A percentile compares a stretch with the other conserved stretches of the same genome.
Conservation (phyloP, 2,797 vertebrate species). For the Mastacembelus armatus region DNA sequence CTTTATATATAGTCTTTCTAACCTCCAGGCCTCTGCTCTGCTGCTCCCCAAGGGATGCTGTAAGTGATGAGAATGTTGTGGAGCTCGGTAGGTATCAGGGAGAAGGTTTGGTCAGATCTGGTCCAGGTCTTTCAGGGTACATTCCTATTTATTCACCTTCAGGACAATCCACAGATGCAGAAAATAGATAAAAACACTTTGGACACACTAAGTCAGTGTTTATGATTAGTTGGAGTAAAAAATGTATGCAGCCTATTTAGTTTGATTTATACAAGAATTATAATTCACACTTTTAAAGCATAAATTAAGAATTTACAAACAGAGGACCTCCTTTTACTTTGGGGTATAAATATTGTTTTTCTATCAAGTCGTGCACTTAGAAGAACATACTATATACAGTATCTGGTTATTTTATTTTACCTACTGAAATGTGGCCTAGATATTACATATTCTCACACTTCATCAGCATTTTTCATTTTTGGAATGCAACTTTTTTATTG, state of each 20-base stretch:
- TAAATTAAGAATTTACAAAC: slow-evolving; percentile 12
- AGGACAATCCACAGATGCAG: slow-evolving; percentile 56
- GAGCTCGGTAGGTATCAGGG: slow-evolving; percentile 54
- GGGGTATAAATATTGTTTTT: slow-evolving; percentile 28
- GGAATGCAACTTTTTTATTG: slow-evolving; percentile 50
- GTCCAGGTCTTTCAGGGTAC: slow-evolving; percentile 60
- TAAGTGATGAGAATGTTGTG: slow-evolving; percentile 74
- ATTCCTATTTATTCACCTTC: slow-evolving; percentile 60
- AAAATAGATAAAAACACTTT: slow-evolving; percentile 37
- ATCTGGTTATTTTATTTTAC: slow-evolving; percentile 41
- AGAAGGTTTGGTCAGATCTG: slow-evolving; percentile 66
- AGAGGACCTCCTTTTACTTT: slow-evolving; percentile 5
- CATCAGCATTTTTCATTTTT: slow-evolving; percentile 41
- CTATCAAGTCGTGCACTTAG: slow-evolving; percentile 28
- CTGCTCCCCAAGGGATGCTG: slow-evolving; percentile 56
- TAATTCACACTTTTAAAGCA: background rate
- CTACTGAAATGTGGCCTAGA: slow-evolving; percentile 54
- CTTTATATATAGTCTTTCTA: slow-evolving; percentile 51
- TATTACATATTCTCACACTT: slow-evolving; percentile 57
- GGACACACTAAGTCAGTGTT: background rate
- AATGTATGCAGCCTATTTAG: slow-evolving; percentile 6
- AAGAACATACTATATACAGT: slow-evolving; percentile 31
- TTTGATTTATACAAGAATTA: background rate
- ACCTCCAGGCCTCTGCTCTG: slow-evolving; percentile 72
- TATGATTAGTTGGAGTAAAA: slow-evolving; percentile 6